Conservation (phyloP, 2,113 vertebrate species). For the Picathartes gymnocephalus region DNA sequence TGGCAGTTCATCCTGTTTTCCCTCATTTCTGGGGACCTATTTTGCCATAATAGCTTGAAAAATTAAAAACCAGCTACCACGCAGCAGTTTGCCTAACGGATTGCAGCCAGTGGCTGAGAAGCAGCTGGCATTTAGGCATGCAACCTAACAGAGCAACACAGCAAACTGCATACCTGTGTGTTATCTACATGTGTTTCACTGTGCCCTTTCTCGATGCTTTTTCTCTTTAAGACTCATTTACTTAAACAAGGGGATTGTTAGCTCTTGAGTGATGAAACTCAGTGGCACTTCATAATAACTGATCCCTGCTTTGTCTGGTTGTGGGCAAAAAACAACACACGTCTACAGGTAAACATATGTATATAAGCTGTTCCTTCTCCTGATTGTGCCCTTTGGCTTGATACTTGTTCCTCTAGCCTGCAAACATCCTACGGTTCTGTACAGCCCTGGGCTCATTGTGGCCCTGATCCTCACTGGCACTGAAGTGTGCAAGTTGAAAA, state of each 20-base stretch:
- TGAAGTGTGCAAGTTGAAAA: not conserved
- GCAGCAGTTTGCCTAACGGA: not conserved
- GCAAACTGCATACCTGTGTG: not conserved
- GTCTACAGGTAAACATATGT: not conserved
- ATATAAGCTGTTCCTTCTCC: not conserved
- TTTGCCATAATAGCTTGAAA: not conserved
- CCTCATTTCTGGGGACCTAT: not conserved
- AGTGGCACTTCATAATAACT: not conserved
- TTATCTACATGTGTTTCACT: rapidly evolving
- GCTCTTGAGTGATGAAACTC: not conserved
- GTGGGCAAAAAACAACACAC: not conserved
- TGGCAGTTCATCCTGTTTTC: not conserved
- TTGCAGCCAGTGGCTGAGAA: not conserved
- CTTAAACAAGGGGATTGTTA: not conserved
- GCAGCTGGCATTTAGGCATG: not conserved
- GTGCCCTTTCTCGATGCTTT: not conserved
- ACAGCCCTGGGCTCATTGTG: not conserved
- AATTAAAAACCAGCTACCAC: not conserved
- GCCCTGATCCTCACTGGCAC: not conserved
- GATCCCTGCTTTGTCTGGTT: not conserved
- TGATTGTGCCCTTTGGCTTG: not conserved
- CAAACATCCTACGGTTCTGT: not conserved
- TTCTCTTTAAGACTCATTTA: not conserved
- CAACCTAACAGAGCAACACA: not conserved
- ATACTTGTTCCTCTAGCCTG: not conserved